phyloP scores from a whole-genome alignment of 2,888 invertebrate species.

The Pedicia rivosa region DNA sequence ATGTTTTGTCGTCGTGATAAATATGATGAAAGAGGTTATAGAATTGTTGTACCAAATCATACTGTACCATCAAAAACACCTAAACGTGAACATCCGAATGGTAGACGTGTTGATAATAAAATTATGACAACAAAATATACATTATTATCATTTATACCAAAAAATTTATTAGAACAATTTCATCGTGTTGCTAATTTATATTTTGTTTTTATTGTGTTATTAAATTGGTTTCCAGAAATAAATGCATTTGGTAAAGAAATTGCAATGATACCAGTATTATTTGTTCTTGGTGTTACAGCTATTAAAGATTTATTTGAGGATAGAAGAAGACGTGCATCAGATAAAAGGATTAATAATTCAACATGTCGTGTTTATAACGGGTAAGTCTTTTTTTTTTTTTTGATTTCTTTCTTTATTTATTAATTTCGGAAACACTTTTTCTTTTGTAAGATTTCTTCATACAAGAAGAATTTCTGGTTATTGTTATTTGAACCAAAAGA shows the following conservation, averaged over 20 bases:
- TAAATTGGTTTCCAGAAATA: slow-evolving; percentile 91
- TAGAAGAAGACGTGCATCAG: slow-evolving; percentile 72
- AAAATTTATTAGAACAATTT: slow-evolving; percentile 94
- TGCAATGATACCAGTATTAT: slow-evolving; percentile 86
- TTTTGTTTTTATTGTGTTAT: slow-evolving; percentile 88
- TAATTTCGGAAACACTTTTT: no score
- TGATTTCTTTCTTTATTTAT: slow-evolving; percentile 14
- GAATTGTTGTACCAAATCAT: slow-evolving; percentile 71
- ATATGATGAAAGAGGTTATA: slow-evolving; percentile 49
- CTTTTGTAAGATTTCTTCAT: background rate
- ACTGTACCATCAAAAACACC: slow-evolving; percentile 68
- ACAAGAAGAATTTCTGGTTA: no score
- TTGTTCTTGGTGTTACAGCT: slow-evolving; percentile 87
- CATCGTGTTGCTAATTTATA: slow-evolving; percentile 95
- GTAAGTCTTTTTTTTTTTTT: slow-evolving; percentile 36
- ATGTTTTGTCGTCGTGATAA: slow-evolving; percentile 44
- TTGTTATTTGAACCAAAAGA: no score
- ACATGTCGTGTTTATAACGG: slow-evolving; percentile 83
- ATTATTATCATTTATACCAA: slow-evolving; percentile 80
- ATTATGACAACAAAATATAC: slow-evolving; percentile 94
- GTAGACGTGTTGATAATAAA: slow-evolving; percentile 64
- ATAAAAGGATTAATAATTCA: slow-evolving; percentile 85
- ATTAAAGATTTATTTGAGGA: slow-evolving; percentile 93
- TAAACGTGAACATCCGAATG: slow-evolving; percentile 67
- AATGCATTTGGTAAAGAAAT: slow-evolving; percentile 93